Base-by-base conservation (phyloP, 2,888 invertebrate species). In the Notodonta ziczac region DNA sequence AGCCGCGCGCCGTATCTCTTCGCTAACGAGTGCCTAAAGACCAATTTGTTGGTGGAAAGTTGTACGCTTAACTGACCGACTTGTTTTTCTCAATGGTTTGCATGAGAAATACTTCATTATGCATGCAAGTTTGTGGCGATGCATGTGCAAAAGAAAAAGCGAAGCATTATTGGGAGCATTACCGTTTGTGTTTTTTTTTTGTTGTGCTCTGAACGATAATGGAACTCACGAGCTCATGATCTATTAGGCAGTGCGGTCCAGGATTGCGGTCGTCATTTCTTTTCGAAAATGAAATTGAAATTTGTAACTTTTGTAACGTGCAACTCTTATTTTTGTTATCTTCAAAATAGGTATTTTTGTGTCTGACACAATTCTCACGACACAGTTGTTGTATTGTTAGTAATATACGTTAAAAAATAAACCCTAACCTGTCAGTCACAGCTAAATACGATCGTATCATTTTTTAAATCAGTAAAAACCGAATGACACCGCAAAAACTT, bases 1-100 rank as follows among this genome's bases (percentile, higher is more conserved):
- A 32, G 35, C 60, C 44, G 51, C 55, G 10, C 59, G 67, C 57
- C 59, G 64, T 74, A 74, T 73, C 66, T 73, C 46, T 39, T 44
- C 40, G 44, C 74, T 74, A 74, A 74, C 67, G 67, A 75, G 69
- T 32, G 61, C 48, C 60, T 60, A 63, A 69, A 65, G 44, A 14
- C 44, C 56, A 32, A 74, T 75, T 73, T 71, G 71, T 65, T 48
- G 58, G 50, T 66, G 51, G 58, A 65, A 67, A 66, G 58, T 61
- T 63, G 63, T 72, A 62, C n/a, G 44, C 3, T 39, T 54, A 54
- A 58, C 51, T 64, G 8, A 66, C 61, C 65, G 67, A 66, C 69
- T 65, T 58, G 74, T 66, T 63, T 51, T 40, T 52, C 58, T 46
- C 35, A 62, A 57, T 40, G 52, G 42, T 24, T 55, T 55, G 55